Evolutionary conservation across 2,888 invertebrate species (phyloP).

Genomic region (Anthrax anthrax): DNA sequence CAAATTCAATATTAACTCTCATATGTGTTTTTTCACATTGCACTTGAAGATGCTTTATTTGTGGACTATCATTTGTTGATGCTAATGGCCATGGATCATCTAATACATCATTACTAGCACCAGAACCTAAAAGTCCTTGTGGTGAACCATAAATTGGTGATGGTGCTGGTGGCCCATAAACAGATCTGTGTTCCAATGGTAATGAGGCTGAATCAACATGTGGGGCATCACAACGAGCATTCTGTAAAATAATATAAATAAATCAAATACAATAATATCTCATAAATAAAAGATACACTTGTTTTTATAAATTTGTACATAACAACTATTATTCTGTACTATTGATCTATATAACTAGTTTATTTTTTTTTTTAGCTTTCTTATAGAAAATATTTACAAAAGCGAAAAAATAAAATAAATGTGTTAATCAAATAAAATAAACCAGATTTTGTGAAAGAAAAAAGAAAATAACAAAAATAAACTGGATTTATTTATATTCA

Average conservation of each 20-base stretch:
- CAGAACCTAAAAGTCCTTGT: constrained; percentile 27
- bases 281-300: too few relatives aligned
- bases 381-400: too few relatives aligned
- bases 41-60: constrained; percentile 84
- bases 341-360: too few relatives aligned
- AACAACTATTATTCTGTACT: too few relatives aligned
- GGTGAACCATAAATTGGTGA: constrained; percentile 34
- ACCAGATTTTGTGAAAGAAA: too few relatives aligned
- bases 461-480: too few relatives aligned
- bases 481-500: too few relatives aligned
- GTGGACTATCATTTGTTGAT: constrained; percentile 71
- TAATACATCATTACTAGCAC: constrained; percentile 36
- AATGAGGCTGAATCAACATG: constrained; percentile 64
- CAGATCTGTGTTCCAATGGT: constrained; percentile 66
- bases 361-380: too few relatives aligned
- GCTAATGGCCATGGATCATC: constrained; percentile 84
- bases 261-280: not conserved
- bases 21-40: constrained; percentile 93
- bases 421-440: too few relatives aligned
- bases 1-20: constrained; percentile 90
- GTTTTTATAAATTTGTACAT: too few relatives aligned
- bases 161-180: constrained; percentile 54
- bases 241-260: constrained; percentile 38
- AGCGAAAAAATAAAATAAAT: too few relatives aligned
- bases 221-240: constrained; percentile 62